A percentile compares a stretch with the other conserved stretches of the same genome.
These are phyloP conservation scores for Zygothrica quintamaculata DNA, from an alignment of 2,888 invertebrate genomes.

Conservation along the genomic window DNA sequence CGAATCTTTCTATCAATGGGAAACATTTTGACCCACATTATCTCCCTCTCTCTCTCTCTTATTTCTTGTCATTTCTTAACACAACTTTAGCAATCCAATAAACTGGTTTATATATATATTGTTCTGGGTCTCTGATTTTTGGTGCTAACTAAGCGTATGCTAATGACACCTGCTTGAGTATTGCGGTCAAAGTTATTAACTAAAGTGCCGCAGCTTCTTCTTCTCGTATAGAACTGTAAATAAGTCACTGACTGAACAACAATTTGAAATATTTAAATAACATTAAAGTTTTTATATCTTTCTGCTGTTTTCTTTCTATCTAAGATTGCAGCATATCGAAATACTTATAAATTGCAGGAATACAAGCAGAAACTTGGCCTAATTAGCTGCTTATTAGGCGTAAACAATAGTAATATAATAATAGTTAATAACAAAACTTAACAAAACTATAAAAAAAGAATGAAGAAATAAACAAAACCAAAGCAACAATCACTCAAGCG, in stretches of 20 bases:
- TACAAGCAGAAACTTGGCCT: slow-evolving; percentile 48
- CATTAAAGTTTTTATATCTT: no score
- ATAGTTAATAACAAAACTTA: slow-evolving; percentile 21
- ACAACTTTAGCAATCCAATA: slow-evolving; percentile 23
- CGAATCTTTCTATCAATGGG: slow-evolving; percentile 46
- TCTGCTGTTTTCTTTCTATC: not conserved
- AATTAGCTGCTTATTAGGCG: slow-evolving; percentile 72
- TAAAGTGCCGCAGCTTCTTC: slow-evolving; percentile 52
- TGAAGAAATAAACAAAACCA: slow-evolving; percentile 7
- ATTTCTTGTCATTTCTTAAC: slow-evolving; percentile 37
- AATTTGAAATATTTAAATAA: slow-evolving; percentile 19
- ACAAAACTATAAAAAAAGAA: not conserved
- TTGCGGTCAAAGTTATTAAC: slow-evolving; percentile 76
- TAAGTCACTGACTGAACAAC: slow-evolving; percentile 33
- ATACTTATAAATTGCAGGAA: not conserved
- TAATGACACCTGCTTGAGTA: slow-evolving; percentile 65
- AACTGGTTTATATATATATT: slow-evolving; percentile 5
- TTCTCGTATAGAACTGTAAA: slow-evolving; percentile 48
- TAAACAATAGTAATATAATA: slow-evolving; percentile 42
- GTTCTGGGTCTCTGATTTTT: slow-evolving; percentile 46
- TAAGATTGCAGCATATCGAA: slow-evolving; percentile 31
- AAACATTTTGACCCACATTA: slow-evolving; percentile 61
- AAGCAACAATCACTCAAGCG: slow-evolving; percentile 55
- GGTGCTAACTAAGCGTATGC: slow-evolving; percentile 74
- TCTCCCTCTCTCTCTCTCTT: no score